phyloP scores from a whole-genome alignment of 2,888 invertebrate species.

The Rapana venosa region DNA sequence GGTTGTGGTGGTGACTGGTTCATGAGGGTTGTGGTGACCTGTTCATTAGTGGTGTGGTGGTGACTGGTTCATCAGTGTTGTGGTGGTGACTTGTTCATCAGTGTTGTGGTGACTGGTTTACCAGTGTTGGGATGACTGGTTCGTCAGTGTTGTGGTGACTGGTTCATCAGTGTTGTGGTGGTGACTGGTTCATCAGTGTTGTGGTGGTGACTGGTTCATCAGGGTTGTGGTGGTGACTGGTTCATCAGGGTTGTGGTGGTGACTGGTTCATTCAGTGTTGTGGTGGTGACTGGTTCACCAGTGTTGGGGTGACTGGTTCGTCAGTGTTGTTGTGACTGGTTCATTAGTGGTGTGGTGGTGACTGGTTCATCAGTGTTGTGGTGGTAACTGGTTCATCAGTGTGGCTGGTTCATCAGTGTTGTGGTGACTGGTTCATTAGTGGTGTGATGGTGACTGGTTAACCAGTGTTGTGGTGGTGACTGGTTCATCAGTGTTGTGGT shows the following conservation, averaged over 20 bases:
- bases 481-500: too few species aligned
- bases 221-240: background rate
- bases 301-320: background rate
- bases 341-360: background rate
- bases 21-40: too few species aligned
- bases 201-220: background rate
- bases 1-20: background rate
- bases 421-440: background rate
- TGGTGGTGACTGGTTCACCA: background rate
- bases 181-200: background rate
- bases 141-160: background rate
- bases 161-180: background rate
- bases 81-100: too few species aligned
- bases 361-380: too few species aligned
- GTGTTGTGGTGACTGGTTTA: too few species aligned
- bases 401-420: background rate
- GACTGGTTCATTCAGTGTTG: background rate
- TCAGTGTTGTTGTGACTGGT: background rate
- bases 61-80: too few species aligned
- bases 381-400: background rate
- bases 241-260: background rate
- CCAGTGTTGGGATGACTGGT: too few species aligned
- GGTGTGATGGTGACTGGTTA: background rate
- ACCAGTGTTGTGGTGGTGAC: too few species aligned
- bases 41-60: too few species aligned